A percentile compares a stretch with the other conserved stretches of the same genome.
phyloP scores from a whole-genome alignment of 2,797 vertebrate species.

The Hydrophis major region DNA sequence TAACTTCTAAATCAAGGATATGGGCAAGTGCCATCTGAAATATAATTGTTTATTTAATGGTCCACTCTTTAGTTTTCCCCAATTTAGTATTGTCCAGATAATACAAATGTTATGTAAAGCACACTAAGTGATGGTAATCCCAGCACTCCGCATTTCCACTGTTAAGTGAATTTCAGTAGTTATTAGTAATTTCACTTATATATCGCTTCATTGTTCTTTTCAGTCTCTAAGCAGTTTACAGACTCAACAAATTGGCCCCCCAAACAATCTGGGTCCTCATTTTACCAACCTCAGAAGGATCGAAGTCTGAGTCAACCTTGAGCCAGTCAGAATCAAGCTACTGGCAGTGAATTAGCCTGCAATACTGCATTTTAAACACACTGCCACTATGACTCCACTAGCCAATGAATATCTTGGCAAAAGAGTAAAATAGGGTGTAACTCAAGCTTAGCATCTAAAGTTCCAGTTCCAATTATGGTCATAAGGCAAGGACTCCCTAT shows the following conservation, averaged over 20 bases:
- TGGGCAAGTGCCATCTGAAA: not conserved
- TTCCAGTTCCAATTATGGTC: not conserved
- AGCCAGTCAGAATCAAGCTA: too few species aligned
- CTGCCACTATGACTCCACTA: not conserved
- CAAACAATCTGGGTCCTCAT: too few species aligned
- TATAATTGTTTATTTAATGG: not conserved
- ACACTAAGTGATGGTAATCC: not conserved
- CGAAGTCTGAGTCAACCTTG: too few species aligned
- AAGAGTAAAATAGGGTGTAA: not conserved
- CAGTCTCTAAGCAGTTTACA: too few species aligned
- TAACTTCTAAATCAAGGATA: not conserved
- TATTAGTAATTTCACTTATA: too few species aligned
- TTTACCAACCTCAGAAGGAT: too few species aligned
- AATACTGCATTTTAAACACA: too few species aligned
- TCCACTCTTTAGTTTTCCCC: not conserved
- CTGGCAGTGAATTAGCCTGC: too few species aligned
- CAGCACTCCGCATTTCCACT: not conserved
- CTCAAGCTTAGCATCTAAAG: not conserved
- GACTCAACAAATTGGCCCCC: too few species aligned
- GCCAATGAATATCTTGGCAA: not conserved
- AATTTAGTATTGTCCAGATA: not conserved
- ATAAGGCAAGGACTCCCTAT: not conserved
- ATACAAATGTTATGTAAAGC: not conserved
- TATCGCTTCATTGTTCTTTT: too few species aligned
- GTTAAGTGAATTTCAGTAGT: not conserved